Evolutionary conservation across 2,888 invertebrate genomes (phyloP).

Genomic region (Phragmatobia fuliginosa): DNA sequence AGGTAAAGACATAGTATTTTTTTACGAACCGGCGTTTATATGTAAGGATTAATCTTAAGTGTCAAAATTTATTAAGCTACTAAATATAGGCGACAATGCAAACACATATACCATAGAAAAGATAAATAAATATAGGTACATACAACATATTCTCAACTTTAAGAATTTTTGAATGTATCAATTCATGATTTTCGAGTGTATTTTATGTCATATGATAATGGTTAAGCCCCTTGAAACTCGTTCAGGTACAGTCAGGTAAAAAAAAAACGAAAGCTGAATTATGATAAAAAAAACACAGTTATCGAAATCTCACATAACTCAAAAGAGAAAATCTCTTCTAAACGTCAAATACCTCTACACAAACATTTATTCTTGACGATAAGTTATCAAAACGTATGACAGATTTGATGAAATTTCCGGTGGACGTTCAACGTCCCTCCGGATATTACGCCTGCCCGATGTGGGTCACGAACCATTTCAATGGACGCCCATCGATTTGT

Average conservation of each 20-base stretch:
- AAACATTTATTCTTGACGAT: constrained; percentile 50
- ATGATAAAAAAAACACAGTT: neutral
- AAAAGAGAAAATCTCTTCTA: constrained; percentile 3
- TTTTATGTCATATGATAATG: too few relatives aligned
- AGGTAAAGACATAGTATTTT: neutral
- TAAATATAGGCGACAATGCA: too few relatives aligned
- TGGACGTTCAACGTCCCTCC: constrained; percentile 44
- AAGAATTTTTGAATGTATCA: too few relatives aligned
- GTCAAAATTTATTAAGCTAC: too few relatives aligned
- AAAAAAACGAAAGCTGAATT: neutral
- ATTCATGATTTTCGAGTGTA: too few relatives aligned
- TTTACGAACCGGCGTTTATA: neutral
- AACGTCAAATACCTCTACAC: constrained; percentile 4
- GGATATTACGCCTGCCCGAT: constrained; percentile 65
- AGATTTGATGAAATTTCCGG: constrained; percentile 75
- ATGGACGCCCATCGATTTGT: constrained; percentile 40
- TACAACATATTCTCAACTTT: too few relatives aligned
- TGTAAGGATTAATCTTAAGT: too few relatives aligned
- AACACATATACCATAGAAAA: too few relatives aligned
- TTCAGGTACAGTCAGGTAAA: neutral
- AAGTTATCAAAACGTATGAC: constrained; percentile 61
- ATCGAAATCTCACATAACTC: neutral
- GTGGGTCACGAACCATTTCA: constrained; percentile 45
- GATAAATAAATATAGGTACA: too few relatives aligned
- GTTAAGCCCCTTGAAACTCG: too few relatives aligned